Conservation (phyloP, 2,888 invertebrate genomes). For the Trissolcus brochymenae region DNA sequence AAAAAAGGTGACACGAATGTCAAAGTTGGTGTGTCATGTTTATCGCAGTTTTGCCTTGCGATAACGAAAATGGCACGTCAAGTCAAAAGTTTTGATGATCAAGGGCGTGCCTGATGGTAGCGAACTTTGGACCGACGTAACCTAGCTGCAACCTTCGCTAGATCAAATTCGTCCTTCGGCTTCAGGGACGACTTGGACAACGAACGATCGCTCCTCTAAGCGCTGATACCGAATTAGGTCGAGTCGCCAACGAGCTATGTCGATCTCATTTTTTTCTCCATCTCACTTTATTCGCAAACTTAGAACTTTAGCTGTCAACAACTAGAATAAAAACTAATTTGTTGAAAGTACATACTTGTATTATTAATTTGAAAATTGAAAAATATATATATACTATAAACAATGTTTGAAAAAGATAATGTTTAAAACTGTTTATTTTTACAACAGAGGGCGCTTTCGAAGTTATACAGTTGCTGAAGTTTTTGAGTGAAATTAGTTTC, state of each 20-base stretch:
- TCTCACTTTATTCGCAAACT: constrained; percentile 3
- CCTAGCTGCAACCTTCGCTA: constrained; percentile 49
- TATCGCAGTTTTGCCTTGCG: background rate
- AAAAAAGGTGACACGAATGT: background rate
- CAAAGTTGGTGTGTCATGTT: background rate
- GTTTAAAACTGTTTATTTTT: too few species aligned
- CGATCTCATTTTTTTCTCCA: constrained; percentile 31
- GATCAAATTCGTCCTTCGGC: constrained; percentile 62
- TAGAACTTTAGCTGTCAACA: background rate
- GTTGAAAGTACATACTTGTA: too few species aligned
- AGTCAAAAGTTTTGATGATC: constrained; percentile 30
- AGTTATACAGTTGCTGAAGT: too few species aligned
- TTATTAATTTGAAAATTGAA: too few species aligned
- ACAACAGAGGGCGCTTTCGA: too few species aligned
- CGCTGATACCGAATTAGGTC: constrained; percentile 66
- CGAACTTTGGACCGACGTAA: constrained; percentile 49
- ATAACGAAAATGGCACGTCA: constrained; percentile 34
- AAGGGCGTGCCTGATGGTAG: constrained; percentile 26
- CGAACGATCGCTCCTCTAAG: constrained; percentile 64
- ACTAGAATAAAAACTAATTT: background rate
- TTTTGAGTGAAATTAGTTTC: too few species aligned
- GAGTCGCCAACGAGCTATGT: constrained; percentile 60
- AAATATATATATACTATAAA: too few species aligned
- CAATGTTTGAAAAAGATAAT: too few species aligned
- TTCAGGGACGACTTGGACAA: constrained; percentile 65